These are phyloP conservation scores for Sebastes steindachneri DNA, from an alignment of 2,797 vertebrate genomes.

Conservation along the genomic window DNA sequence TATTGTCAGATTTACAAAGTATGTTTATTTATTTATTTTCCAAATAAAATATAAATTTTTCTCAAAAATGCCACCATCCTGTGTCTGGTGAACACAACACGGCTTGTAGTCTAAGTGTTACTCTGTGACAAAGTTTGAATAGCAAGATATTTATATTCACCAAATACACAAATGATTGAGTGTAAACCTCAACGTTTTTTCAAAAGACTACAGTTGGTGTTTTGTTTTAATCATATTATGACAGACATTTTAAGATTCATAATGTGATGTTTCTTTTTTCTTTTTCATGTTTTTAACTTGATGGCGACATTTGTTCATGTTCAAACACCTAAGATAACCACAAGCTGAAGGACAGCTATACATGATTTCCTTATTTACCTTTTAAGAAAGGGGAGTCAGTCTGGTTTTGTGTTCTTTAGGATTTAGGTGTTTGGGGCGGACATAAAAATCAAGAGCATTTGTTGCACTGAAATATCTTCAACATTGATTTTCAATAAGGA, in stretches of 20 bases:
- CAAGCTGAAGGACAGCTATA: not conserved
- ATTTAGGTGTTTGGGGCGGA: not conserved
- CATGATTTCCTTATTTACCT: not conserved
- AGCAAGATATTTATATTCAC: not conserved
- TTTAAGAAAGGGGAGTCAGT: not conserved
- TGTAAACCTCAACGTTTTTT: not conserved
- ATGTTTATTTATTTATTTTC: not conserved
- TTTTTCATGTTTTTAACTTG: not conserved
- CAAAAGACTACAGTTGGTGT: not conserved
- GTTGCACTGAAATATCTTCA: slow-evolving; percentile 7
- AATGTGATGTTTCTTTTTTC: not conserved
- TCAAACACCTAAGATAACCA: not conserved
- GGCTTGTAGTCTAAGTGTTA: not conserved
- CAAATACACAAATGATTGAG: not conserved
- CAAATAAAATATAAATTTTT: not conserved
- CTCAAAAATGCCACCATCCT: not conserved
- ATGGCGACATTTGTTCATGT: not conserved
- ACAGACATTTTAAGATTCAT: not conserved
- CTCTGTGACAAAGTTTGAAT: not conserved
- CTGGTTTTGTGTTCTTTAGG: slow-evolving; percentile 5
- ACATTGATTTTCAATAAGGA: slow-evolving; percentile 22
- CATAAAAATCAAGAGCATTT: slow-evolving; percentile 7
- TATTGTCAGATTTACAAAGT: not conserved
- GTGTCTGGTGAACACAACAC: not conserved
- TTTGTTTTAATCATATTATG: not conserved